Evolutionary conservation across 2,113 vertebrate species (phyloP), one percentile per base, ranked within the genome.

Genomic region (Leucopternis melanops): DNA sequence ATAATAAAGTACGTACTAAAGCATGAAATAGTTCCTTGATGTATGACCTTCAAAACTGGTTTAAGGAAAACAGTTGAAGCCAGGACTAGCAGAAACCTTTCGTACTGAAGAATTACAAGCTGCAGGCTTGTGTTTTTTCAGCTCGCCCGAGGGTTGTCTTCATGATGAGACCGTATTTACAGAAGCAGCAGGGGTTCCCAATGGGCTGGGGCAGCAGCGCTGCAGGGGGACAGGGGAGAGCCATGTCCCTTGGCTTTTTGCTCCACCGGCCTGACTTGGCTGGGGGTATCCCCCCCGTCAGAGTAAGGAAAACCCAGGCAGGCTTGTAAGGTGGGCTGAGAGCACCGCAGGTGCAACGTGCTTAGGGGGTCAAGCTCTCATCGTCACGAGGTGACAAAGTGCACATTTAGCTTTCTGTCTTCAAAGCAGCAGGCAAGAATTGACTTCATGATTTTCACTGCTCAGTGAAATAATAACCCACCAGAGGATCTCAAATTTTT

Each of bases 11-110:
- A 32, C 10, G 1, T 91, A 85, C 88, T 87, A 82, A 54, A 89
- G 54, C 42, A 70, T 87, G 45, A 83, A 86, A 90, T 58, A 91
- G 81, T 91, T 96, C 70, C 92, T 79, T 96, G 86, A 92, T 82
- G 42, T 85, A 66, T 87, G 84, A 97, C 95, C 92, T 95, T 95
- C 96, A 92, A 62, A 94, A 80, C 81, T 77, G 63, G 7, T 45
- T n/a, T 81, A 65, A 82, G 66, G 81, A 82, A 82, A 90, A 82
- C 17, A 49, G 81, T 29, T 20, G 83, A 78, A 87, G 45, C 81
- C 69, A 40, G 34, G 77, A 92, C 49, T 19, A 54, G 80, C 8
- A 89, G 81, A 81, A 85, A 31, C 81, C 67, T 87, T 32, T 36
- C 0, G 0, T 44, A 16, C 21, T 81, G 61, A 40, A 69, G 38